A percentile compares a stretch with the other conserved stretches of the same genome.
phyloP scores from a whole-genome alignment of 2,888 invertebrate genomes.

The Euphydryas editha region DNA sequence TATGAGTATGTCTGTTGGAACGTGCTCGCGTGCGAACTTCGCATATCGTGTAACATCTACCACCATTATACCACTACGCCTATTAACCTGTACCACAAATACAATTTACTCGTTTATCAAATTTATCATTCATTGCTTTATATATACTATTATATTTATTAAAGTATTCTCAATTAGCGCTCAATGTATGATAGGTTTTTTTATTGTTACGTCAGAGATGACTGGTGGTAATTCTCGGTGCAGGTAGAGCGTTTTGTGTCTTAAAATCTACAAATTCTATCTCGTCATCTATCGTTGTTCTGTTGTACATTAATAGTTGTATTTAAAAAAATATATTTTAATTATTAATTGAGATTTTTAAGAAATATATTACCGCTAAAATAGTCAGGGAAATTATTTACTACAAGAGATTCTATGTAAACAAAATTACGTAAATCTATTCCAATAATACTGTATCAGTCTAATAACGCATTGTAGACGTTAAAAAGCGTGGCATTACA shows the following conservation, averaged over 20 bases:
- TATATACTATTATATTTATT: neutral
- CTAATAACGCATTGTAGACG: too few species aligned
- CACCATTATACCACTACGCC: conserved; percentile 42
- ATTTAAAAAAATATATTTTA: neutral
- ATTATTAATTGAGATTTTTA: neutral
- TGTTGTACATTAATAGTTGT: conserved; percentile 39
- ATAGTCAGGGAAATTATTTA: neutral
- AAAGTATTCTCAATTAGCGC: neutral
- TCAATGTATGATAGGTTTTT: neutral
- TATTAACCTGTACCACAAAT: conserved; percentile 26
- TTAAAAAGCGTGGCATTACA: too few species aligned
- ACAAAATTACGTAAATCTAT: too few species aligned
- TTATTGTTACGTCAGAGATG: neutral
- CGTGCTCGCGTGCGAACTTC: conserved; percentile 43
- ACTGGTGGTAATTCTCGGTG: conserved; percentile 8
- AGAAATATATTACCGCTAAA: neutral
- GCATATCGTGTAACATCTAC: conserved; percentile 42
- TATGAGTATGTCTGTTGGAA: conserved; percentile 44
- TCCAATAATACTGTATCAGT: too few species aligned
- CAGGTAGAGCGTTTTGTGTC: conserved; percentile 33
- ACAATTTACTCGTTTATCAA: neutral
- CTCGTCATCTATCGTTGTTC: conserved; percentile 38
- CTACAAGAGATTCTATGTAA: neutral
- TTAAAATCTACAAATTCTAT: conserved; percentile 40
- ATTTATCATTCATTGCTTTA: neutral